Evolutionary conservation across 2,888 invertebrate genomes (phyloP).

Genomic region (Plebejus argus): DNA sequence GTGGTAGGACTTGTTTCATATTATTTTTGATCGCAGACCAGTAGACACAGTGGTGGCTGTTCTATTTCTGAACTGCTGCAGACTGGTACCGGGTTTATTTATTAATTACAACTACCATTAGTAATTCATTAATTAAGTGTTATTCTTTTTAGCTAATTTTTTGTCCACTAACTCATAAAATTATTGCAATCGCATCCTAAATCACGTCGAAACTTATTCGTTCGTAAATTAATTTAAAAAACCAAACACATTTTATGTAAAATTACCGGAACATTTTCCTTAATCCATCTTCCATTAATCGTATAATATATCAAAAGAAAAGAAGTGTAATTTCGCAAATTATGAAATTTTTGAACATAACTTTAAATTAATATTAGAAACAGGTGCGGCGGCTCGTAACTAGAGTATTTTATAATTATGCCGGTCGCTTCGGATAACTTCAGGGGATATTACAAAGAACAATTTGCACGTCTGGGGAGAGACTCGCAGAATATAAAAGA

Average conservation of each 20-base stretch:
- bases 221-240: background rate
- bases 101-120: too few relatives aligned
- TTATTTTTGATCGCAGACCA: background rate
- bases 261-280: slow-evolving; percentile 20
- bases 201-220: background rate
- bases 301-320: slow-evolving; percentile 33
- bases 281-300: slow-evolving; percentile 36
- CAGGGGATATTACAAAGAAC: slow-evolving; percentile 47
- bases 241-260: background rate
- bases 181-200: background rate
- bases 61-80: too few relatives aligned
- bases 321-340: slow-evolving; percentile 42
- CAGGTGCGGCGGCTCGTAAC: slow-evolving; percentile 46
- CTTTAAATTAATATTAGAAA: slow-evolving; percentile 47
- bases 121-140: too few relatives aligned
- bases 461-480: slow-evolving; percentile 44
- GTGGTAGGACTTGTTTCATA: background rate
- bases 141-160: too few relatives aligned
- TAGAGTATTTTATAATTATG: slow-evolving; percentile 47
- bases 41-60: too few relatives aligned
- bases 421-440: slow-evolving; percentile 43
- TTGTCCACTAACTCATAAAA: background rate
- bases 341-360: slow-evolving; percentile 44
- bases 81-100: too few relatives aligned
- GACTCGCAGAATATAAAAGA: slow-evolving; percentile 41